Evolutionary conservation across 2,113 vertebrate species (phyloP).

Genomic region (Forbesichthys agassizii): DNA sequence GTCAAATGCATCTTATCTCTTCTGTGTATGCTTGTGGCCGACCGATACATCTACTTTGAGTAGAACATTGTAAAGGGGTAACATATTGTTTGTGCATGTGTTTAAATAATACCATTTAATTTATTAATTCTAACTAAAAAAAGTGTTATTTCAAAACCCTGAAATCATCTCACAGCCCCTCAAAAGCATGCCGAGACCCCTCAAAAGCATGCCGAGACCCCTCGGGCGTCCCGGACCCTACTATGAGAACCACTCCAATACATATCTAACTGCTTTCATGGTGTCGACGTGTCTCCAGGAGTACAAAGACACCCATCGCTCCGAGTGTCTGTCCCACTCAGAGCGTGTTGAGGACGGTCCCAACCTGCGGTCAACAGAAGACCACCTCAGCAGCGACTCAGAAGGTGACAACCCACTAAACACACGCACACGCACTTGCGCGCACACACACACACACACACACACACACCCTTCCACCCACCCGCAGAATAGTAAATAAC

Average conservation of each 20-base stretch:
- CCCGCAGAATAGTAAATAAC: too few relatives aligned
- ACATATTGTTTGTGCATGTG: not conserved
- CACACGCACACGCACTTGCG: too few relatives aligned
- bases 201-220: too few relatives aligned
- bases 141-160: too few relatives aligned
- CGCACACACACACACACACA: too few relatives aligned
- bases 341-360: slow-evolving; percentile 64
- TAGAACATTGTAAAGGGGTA: not conserved
- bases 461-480: too few relatives aligned
- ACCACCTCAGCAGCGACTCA: slow-evolving; percentile 79
- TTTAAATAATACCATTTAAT: not conserved
- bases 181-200: too few relatives aligned
- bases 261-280: too few relatives aligned
- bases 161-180: too few relatives aligned
- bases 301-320: slow-evolving; percentile 57
- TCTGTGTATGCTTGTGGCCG: not conserved
- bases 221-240: too few relatives aligned
- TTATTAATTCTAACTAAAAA: too few relatives aligned
- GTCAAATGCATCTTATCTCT: slow-evolving; percentile 21
- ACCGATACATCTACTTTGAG: not conserved
- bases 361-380: slow-evolving; percentile 55
- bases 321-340: slow-evolving; percentile 40
- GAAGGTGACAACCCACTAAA: slow-evolving; percentile 56
- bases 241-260: too few relatives aligned
- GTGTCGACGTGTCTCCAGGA: slow-evolving; percentile 48